Conservation (phyloP, 2,888 invertebrate genomes). For the Lydus trimaculatus region DNA sequence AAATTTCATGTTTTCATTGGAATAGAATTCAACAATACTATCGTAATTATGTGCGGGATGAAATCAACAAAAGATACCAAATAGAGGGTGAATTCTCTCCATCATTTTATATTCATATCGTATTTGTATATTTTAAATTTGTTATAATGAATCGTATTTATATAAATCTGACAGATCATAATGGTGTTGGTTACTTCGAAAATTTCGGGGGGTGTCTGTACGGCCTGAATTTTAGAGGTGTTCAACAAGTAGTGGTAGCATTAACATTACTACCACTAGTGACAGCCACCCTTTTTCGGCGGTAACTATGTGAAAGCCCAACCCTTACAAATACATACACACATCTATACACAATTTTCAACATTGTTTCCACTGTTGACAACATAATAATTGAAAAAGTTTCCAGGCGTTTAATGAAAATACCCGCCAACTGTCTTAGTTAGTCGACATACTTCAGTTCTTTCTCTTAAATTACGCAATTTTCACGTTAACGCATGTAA, state of each 20-base stretch:
- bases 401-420: slow-evolving; percentile 41
- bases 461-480: not conserved
- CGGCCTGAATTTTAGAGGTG: too few relatives aligned
- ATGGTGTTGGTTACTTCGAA: too few relatives aligned
- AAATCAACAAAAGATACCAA: too few relatives aligned
- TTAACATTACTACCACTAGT: slow-evolving; percentile 4
- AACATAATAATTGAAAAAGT: slow-evolving; percentile 49
- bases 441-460: not conserved
- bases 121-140: not conserved
- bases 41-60: not conserved
- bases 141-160: not conserved
- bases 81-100: not conserved
- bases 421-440: slow-evolving; percentile 15
- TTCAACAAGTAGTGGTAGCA: slow-evolving; percentile 38
- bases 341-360: slow-evolving; percentile 8
- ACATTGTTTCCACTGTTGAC: slow-evolving; percentile 41
- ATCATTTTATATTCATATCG: not conserved
- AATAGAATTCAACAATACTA: not conserved
- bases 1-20: not conserved
- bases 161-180: not conserved
- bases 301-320: not conserved
- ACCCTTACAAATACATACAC: not conserved
- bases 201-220: too few relatives aligned
- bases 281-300: not conserved
- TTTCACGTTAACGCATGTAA: not conserved